phyloP scores from a whole-genome alignment of 2,797 vertebrate genomes.

The Setipinna tenuifilis region DNA sequence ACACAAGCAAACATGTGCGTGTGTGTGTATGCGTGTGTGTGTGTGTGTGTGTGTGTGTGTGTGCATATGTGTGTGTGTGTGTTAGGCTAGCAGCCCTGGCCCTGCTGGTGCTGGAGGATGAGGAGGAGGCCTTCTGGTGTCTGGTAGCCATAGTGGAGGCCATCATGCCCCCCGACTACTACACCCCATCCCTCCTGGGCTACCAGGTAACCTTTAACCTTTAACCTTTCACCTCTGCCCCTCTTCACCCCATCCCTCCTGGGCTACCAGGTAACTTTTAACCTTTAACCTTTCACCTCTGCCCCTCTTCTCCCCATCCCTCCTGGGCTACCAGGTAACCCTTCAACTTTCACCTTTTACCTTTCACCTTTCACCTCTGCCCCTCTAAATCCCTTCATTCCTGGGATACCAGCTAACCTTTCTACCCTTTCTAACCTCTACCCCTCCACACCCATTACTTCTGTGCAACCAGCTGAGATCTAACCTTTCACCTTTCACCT shows the following conservation, averaged over 20 bases:
- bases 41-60: background rate
- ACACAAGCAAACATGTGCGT: background rate
- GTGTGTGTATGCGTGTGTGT: background rate
- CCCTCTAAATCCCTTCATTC: no score
- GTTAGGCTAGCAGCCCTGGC: constrained; percentile 87
- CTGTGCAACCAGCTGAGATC: no score
- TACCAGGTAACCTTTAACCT: constrained; percentile 81
- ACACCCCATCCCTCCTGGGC: constrained; percentile 85
- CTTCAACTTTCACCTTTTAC: no score
- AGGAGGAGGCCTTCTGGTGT: constrained; percentile 94
- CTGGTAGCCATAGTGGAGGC: constrained; percentile 88
- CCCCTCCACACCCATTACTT: background rate
- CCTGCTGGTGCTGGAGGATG: constrained; percentile 86
- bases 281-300: no score
- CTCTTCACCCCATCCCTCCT: no score
- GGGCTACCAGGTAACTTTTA: no score
- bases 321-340: no score
- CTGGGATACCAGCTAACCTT: no score
- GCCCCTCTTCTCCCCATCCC: no score
- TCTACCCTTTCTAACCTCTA: no score
- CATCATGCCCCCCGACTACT: constrained; percentile 92
- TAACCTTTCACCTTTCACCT: background rate
- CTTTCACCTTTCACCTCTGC: no score
- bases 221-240: background rate
- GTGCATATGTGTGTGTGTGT: constrained; percentile 29